Evolutionary conservation across 2,888 invertebrate genomes (phyloP).

Genomic region (Idaea aversata): DNA sequence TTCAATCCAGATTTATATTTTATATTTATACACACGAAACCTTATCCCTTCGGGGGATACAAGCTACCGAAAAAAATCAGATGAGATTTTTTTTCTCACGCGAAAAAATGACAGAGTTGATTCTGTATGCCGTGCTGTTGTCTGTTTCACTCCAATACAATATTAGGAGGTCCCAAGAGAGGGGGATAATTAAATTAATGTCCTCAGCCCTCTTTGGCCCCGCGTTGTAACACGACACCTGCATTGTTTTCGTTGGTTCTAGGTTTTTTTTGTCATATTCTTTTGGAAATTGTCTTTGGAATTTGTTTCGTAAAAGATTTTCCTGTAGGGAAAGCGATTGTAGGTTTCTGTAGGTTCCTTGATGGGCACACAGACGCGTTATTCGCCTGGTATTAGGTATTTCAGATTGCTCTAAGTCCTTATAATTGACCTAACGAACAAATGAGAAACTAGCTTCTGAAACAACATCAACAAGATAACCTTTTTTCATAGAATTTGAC

Average conservation of each 20-base stretch:
- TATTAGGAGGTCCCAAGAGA: conserved; percentile 73
- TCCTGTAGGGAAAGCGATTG: conserved; percentile 1
- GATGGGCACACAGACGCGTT: background rate
- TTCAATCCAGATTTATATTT: conserved; percentile 63
- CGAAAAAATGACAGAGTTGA: conserved; percentile 73
- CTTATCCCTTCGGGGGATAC: conserved; percentile 67
- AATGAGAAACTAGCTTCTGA: too few species aligned
- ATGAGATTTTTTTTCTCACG: conserved; percentile 78
- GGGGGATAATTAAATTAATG: conserved; percentile 77
- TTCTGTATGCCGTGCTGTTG: conserved; percentile 62
- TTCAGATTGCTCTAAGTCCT: too few species aligned
- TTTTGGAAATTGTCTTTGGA: conserved; percentile 30
- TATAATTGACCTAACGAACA: too few species aligned
- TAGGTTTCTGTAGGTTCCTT: background rate
- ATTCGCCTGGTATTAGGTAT: background rate
- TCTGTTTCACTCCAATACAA: conserved; percentile 66
- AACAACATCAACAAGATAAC: too few species aligned
- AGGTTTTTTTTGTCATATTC: conserved; percentile 45
- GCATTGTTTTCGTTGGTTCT: conserved; percentile 66
- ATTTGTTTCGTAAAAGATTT: conserved; percentile 15
- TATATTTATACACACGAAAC: conserved; percentile 63
- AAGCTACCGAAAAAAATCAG: conserved; percentile 61
- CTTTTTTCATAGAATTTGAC: too few species aligned
- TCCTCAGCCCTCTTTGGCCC: conserved; percentile 68
- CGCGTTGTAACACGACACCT: conserved; percentile 76